phyloP scores from a whole-genome alignment of 2,888 invertebrate species.

The Cheilosia impressa region DNA sequence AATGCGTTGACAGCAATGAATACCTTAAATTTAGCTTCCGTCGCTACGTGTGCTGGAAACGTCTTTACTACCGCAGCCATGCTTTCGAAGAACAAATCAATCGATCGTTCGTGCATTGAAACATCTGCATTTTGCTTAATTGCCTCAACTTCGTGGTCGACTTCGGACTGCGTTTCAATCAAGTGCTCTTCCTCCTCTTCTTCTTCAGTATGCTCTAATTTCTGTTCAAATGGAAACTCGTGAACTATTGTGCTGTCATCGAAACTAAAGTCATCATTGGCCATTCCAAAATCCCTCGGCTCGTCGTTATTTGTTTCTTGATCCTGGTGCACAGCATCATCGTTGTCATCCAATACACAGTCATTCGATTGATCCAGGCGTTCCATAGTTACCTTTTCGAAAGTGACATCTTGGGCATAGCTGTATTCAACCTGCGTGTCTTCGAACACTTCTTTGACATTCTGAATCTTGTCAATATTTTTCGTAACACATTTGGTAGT shows the following conservation, averaged over 20 bases:
- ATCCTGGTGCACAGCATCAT: constrained; percentile 4
- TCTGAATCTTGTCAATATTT: neutral
- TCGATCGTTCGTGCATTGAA: constrained; percentile 55
- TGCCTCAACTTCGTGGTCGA: neutral
- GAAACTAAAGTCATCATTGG: constrained; percentile 31
- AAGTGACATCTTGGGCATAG: constrained; percentile 31
- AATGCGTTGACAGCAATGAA: constrained; percentile 69
- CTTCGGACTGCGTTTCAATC: constrained; percentile 2
- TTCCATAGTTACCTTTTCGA: constrained; percentile 62
- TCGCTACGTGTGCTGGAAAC: constrained; percentile 65
- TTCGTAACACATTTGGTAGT: neutral
- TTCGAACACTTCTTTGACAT: constrained; percentile 24
- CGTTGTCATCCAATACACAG: constrained; percentile 32
- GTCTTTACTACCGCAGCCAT: constrained; percentile 74
- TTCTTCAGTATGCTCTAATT: constrained; percentile 18
- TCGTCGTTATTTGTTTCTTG: constrained; percentile 16
- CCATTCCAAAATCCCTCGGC: neutral
- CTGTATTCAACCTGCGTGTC: constrained; percentile 45
- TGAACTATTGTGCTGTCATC: constrained; percentile 29
- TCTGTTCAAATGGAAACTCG: constrained; percentile 5
- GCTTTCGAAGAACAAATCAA: constrained; percentile 75
- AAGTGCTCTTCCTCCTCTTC: constrained; percentile 45
- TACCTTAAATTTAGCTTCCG: constrained; percentile 69
- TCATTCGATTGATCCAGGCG: constrained; percentile 35
- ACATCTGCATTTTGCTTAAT: neutral